phyloP scores from a whole-genome alignment of 2,113 vertebrate species.

The Paradoxurus hermaphroditus region DNA sequence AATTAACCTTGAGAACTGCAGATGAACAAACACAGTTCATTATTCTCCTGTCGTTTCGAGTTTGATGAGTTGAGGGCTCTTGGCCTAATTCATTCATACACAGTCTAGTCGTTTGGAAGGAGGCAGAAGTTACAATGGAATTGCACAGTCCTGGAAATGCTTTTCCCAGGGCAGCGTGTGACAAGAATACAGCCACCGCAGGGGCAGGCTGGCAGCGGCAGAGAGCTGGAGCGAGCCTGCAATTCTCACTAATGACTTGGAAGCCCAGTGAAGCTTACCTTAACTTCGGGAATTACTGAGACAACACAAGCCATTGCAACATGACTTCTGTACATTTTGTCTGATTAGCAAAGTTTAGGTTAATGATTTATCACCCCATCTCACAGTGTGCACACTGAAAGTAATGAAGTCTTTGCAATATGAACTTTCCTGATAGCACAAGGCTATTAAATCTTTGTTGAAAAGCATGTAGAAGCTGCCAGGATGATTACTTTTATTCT shows the following conservation, averaged over 20 bases:
- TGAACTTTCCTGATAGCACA: neutral
- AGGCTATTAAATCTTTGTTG: slow-evolving; percentile 24
- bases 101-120: neutral
- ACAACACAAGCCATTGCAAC: neutral
- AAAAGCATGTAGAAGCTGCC: neutral
- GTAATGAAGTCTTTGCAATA: slow-evolving; percentile 9
- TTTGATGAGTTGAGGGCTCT: neutral
- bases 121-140: neutral
- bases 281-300: neutral
- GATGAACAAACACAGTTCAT: slow-evolving; percentile 11
- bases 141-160: neutral
- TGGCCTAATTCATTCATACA: neutral
- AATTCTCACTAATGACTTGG: neutral
- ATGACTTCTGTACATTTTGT: neutral
- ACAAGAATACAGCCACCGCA: neutral
- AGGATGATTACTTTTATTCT: slow-evolving; percentile 27
- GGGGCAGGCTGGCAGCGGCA: rapidly evolving
- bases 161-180: neutral
- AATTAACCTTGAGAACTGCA: neutral
- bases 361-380: neutral
- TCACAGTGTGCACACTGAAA: neutral
- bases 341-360: slow-evolving; percentile 5
- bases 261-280: neutral
- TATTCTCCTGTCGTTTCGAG: neutral
- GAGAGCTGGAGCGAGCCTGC: neutral